Evolutionary conservation across 2,113 vertebrate species (phyloP).

Genomic region (Campylomormyrus tamandua): DNA sequence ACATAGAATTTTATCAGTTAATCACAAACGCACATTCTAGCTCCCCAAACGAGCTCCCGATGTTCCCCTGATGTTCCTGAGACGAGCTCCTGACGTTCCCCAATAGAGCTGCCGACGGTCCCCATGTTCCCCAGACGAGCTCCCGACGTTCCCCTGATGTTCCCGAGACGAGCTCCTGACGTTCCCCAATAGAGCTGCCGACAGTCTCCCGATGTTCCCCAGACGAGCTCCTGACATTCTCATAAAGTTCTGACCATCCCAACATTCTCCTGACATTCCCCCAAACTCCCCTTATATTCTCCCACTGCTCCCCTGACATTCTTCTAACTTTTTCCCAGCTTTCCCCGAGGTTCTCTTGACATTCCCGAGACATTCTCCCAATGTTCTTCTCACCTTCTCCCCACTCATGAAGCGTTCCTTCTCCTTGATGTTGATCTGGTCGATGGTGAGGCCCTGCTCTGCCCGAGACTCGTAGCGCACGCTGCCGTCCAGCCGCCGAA

Average conservation of each 20-base stretch:
- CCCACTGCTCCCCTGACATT: not conserved
- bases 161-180: too few species aligned
- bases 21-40: not conserved
- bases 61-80: too few species aligned
- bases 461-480: constrained; percentile 87
- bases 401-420: constrained; percentile 94
- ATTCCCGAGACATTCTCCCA: not conserved
- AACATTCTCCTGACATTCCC: not conserved
- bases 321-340: not conserved
- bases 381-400: constrained; percentile 72
- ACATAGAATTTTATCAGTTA: not conserved
- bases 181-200: too few species aligned
- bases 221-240: not conserved
- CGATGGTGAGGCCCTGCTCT: constrained; percentile 87
- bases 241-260: not conserved
- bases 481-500: constrained; percentile 67
- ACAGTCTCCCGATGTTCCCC: constrained; percentile 61
- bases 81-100: too few species aligned
- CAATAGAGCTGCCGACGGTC: too few species aligned
- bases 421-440: constrained; percentile 94
- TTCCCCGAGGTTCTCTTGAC: not conserved
- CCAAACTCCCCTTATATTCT: not conserved
- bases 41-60: too few species aligned
- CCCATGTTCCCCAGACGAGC: too few species aligned
- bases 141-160: too few species aligned